phyloP scores from a whole-genome alignment of 2,113 vertebrate species.

The Planiliza haematocheilus region DNA sequence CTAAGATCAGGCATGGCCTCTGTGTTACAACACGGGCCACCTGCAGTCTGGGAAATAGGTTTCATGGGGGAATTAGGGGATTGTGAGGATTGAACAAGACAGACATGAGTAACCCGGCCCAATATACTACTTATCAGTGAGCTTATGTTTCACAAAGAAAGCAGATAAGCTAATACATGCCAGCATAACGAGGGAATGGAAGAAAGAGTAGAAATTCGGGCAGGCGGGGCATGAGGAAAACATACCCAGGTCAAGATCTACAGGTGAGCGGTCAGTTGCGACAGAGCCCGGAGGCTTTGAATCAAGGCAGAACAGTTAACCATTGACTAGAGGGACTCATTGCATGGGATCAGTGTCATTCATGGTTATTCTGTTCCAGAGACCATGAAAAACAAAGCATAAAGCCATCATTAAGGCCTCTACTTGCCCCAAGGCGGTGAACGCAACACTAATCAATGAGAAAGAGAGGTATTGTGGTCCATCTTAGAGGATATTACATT shows the following conservation, averaged over 20 bases:
- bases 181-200: constrained; percentile 45
- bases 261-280: constrained; percentile 65
- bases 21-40: constrained; percentile 69
- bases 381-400: constrained; percentile 66
- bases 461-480: constrained; percentile 65
- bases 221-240: constrained; percentile 28
- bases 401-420: constrained; percentile 69
- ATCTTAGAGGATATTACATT: constrained; percentile 43
- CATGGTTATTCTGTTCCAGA: constrained; percentile 62
- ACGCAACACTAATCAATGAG: constrained; percentile 76
- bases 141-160: constrained; percentile 81
- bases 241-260: constrained; percentile 58
- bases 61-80: constrained; percentile 73
- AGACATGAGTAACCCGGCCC: constrained; percentile 76
- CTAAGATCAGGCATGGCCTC: constrained; percentile 51
- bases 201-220: constrained; percentile 50
- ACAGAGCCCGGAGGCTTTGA: constrained; percentile 69
- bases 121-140: constrained; percentile 76
- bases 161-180: constrained; percentile 75
- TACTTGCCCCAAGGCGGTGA: constrained; percentile 66
- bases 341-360: constrained; percentile 62
- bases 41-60: constrained; percentile 70
- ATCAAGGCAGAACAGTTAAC: constrained; percentile 77
- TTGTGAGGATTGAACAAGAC: constrained; percentile 78
- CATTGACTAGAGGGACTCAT: constrained; percentile 74